Conservation (phyloP, 2,888 invertebrate species). For the Harpalus rubripes region DNA sequence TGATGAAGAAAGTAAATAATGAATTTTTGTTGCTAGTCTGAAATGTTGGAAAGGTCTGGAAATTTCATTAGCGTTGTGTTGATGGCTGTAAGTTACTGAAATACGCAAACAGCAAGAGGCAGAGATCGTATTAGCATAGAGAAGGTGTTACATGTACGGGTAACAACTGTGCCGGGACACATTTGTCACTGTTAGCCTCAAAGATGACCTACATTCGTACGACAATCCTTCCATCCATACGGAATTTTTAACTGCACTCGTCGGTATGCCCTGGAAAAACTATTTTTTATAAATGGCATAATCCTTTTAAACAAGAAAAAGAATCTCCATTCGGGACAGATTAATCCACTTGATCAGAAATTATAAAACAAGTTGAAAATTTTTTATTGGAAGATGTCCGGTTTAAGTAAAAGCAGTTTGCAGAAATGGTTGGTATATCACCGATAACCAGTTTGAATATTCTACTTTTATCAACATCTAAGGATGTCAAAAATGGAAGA, state of each 20-base stretch:
- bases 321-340: too few species aligned
- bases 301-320: too few species aligned
- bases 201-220: slow-evolving; percentile 43
- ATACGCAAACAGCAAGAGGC: not conserved
- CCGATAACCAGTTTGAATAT: too few species aligned
- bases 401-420: too few species aligned
- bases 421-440: too few species aligned
- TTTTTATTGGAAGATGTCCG: too few species aligned
- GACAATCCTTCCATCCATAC: not conserved
- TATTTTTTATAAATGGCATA: too few species aligned
- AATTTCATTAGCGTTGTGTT: slow-evolving; percentile 14
- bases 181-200: slow-evolving; percentile 54
- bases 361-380: too few species aligned
- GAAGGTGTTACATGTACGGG: slow-evolving; percentile 23
- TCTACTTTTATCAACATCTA: too few species aligned
- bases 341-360: too few species aligned
- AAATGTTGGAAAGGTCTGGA: slow-evolving; percentile 5
- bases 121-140: slow-evolving; percentile 21
- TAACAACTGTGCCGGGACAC: slow-evolving; percentile 43
- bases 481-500: too few species aligned
- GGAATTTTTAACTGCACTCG: not conserved
- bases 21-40: not conserved
- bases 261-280: too few species aligned
- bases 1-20: slow-evolving; percentile 1
- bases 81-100: not conserved